Conservation (phyloP, 2,888 invertebrate species). For the Xanthostigma xanthostigma region DNA sequence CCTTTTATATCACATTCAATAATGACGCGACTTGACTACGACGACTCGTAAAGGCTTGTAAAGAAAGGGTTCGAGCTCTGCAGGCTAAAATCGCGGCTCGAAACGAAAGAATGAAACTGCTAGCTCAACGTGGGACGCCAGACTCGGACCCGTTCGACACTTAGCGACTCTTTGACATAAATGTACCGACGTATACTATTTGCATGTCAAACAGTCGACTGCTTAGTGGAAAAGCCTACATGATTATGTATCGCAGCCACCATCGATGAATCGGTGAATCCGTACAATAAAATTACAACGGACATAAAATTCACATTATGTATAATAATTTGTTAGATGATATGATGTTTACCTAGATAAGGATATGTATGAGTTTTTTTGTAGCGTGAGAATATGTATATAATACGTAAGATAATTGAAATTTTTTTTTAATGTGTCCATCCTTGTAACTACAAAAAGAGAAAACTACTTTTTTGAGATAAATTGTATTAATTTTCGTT, state of each 20-base stretch:
- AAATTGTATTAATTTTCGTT: no score
- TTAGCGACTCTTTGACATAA: conserved; percentile 22
- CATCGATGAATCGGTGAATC: not conserved
- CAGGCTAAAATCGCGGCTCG: conserved; percentile 79
- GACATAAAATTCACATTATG: no score
- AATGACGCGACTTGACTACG: conserved; percentile 5
- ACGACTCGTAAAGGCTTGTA: conserved; percentile 51
- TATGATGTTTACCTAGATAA: no score
- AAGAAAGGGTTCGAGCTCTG: conserved; percentile 71
- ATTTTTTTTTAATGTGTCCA: no score
- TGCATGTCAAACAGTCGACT: not conserved
- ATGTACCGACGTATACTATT: not conserved
- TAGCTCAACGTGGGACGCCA: conserved; percentile 76
- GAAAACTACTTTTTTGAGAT: no score
- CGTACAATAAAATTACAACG: no score
- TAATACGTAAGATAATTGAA: no score
- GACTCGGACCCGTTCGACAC: conserved; percentile 63
- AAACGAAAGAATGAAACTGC: conserved; percentile 74
- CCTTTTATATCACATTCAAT: conserved; percentile 10
- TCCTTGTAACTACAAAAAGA: no score
- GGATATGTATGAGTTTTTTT: no score
- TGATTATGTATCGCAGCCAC: conserved; percentile 6
- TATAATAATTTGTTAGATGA: no score
- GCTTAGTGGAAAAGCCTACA: conserved; percentile 5
- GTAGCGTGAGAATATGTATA: no score